These are phyloP conservation scores for Aporophyla nigra DNA, from an alignment of 2,888 invertebrate genomes.

Conservation along the genomic window DNA sequence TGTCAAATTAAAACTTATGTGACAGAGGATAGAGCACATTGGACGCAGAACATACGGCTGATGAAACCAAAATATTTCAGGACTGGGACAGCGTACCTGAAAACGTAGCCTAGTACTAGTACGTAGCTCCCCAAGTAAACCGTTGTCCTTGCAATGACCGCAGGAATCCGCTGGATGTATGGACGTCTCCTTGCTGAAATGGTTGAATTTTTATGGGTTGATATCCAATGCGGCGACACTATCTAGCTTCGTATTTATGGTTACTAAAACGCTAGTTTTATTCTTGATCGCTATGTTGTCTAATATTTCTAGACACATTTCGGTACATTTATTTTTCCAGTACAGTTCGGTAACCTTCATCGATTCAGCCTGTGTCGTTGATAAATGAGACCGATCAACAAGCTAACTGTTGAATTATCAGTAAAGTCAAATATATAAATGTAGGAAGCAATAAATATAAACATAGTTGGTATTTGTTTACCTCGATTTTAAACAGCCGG, in stretches of 20 bases:
- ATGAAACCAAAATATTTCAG: too few relatives aligned
- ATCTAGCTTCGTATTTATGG: not conserved
- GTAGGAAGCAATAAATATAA: not conserved
- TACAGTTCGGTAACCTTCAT: not conserved
- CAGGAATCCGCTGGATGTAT: too few relatives aligned
- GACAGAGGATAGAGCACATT: too few relatives aligned
- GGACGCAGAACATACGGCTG: too few relatives aligned
- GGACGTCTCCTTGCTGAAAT: not conserved
- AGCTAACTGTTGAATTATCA: not conserved
- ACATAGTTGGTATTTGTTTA: not conserved
- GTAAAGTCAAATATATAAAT: conserved; percentile 2
- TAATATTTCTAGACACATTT: not conserved
- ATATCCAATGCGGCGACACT: not conserved
- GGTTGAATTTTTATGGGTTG: not conserved
- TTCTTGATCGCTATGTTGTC: too few relatives aligned
- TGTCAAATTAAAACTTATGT: not conserved
- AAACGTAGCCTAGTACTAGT: too few relatives aligned
- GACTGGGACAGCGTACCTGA: too few relatives aligned
- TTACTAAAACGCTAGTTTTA: not conserved
- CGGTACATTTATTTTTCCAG: not conserved
- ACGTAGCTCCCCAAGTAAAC: too few relatives aligned
- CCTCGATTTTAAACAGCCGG: too few relatives aligned
- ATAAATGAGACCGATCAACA: conserved; percentile 22
- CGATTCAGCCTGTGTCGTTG: conserved; percentile 10
- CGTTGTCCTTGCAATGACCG: too few relatives aligned